phyloP scores from a whole-genome alignment of 2,113 vertebrate genomes.

The Otolemur garnettii region DNA sequence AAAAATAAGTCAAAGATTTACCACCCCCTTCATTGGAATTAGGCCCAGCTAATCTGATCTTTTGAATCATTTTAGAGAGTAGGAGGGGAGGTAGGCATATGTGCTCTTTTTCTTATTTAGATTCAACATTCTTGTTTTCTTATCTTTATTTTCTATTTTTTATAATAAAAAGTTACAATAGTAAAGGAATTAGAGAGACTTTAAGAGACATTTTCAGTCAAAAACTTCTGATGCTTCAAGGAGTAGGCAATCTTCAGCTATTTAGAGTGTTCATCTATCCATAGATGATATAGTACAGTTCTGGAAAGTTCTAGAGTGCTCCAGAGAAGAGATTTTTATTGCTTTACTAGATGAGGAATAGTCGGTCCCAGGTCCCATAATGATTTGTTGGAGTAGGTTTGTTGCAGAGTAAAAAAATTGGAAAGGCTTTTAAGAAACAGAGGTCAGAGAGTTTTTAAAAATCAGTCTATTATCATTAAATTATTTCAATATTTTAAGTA shows the following conservation, averaged over 20 bases:
- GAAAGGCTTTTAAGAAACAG: not conserved
- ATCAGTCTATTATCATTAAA: not conserved
- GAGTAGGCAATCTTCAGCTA: not conserved
- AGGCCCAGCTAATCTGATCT: conserved; percentile 49
- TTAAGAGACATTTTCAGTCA: not conserved
- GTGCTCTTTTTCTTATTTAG: conserved; percentile 34
- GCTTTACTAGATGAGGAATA: not conserved
- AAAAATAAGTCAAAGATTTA: conserved; percentile 32
- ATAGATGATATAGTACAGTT: not conserved
- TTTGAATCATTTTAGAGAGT: conserved; percentile 63
- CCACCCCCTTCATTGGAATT: conserved; percentile 9
- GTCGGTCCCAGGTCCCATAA: not conserved
- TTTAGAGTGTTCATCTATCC: not conserved
- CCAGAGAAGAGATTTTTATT: not conserved
- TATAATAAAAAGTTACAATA: conserved; percentile 7
- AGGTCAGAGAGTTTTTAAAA: conserved; percentile 1
- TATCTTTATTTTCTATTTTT: conserved; percentile 39
- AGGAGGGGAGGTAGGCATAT: conserved; percentile 47
- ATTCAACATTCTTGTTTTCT: conserved; percentile 17
- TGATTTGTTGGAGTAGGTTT: not conserved
- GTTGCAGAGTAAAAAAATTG: not conserved
- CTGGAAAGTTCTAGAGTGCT: not conserved
- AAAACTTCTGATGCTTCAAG: not conserved
- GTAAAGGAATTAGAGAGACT: conserved; percentile 18
- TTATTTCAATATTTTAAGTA: not conserved